Percentiles rank a stretch among this genome's conserved stretches.
Evolutionary conservation across 1,140 invertebrate species (phyloP).

Genomic region (Atta texana): DNA sequence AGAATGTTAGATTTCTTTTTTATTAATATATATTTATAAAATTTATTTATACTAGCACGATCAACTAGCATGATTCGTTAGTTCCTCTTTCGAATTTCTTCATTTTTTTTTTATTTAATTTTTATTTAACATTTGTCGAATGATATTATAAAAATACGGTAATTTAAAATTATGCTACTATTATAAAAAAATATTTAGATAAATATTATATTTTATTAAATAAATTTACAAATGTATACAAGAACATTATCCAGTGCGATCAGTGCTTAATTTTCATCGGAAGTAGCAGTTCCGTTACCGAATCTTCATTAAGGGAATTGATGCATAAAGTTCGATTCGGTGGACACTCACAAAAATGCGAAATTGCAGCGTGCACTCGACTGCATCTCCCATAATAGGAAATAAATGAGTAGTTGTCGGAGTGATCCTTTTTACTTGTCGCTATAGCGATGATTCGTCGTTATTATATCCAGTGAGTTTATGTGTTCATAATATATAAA

Average conservation of each 20-base stretch:
- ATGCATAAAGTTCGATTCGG: conserved; percentile 33
- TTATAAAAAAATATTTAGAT: background rate
- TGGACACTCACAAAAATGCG: conserved; percentile 36
- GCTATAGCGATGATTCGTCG: conserved; percentile 28
- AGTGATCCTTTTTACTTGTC: conserved; percentile 46
- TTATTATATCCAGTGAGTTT: conserved; percentile 31
- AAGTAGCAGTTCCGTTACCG: conserved; percentile 23
- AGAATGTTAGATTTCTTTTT: no score
- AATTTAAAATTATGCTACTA: background rate
- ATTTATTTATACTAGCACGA: no score
- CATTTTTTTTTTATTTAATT: background rate
- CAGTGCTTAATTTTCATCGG: background rate
- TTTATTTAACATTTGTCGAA: background rate
- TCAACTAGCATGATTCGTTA: no score
- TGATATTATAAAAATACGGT: background rate
- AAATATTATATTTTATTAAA: background rate
- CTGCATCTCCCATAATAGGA: conserved; percentile 44
- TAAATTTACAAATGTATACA: background rate
- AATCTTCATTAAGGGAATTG: conserved; percentile 38
- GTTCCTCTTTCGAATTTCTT: no score
- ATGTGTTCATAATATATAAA: background rate
- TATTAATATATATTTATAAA: no score
- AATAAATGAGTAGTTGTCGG: conserved; percentile 33
- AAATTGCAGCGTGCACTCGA: conserved; percentile 58
- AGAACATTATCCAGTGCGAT: background rate